These are phyloP conservation scores for Epistrophe eligans DNA, from an alignment of 2,888 invertebrate species.

Conservation along the genomic window DNA sequence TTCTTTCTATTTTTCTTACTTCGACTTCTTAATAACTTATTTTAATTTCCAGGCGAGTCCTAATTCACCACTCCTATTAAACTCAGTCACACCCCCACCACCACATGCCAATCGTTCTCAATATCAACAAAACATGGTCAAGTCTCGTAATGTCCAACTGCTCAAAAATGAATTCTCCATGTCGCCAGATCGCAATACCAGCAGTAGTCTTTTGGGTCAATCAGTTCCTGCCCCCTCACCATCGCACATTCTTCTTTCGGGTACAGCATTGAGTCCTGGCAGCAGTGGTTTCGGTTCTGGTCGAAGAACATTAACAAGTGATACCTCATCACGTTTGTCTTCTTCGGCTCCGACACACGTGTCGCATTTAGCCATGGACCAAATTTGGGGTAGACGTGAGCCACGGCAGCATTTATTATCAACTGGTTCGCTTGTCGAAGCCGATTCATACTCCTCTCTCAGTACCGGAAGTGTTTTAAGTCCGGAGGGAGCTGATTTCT, in stretches of 20 bases:
- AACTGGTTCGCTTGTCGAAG: conserved; percentile 93
- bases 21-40: background rate
- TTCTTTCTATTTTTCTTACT: background rate
- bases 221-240: conserved; percentile 87
- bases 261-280: conserved; percentile 81
- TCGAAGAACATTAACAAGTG: conserved; percentile 80
- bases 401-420: conserved; percentile 94
- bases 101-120: conserved; percentile 82
- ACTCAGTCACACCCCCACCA: conserved; percentile 83
- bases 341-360: conserved; percentile 94
- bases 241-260: conserved; percentile 84
- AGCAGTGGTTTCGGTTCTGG: conserved; percentile 82
- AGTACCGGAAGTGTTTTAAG: conserved; percentile 93
- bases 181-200: conserved; percentile 85
- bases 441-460: conserved; percentile 92
- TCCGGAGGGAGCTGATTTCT: conserved; percentile 91
- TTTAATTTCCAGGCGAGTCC: conserved; percentile 83
- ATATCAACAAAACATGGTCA: conserved; percentile 80
- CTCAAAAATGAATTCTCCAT: conserved; percentile 88
- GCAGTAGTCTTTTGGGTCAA: conserved; percentile 85
- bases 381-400: conserved; percentile 94
- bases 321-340: conserved; percentile 87
- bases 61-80: conserved; percentile 85
- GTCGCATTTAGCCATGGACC: conserved; percentile 88
- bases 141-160: conserved; percentile 82